phyloP scores from a whole-genome alignment of 1,140 invertebrate species.

The Tetranychus cinnabarinus region DNA sequence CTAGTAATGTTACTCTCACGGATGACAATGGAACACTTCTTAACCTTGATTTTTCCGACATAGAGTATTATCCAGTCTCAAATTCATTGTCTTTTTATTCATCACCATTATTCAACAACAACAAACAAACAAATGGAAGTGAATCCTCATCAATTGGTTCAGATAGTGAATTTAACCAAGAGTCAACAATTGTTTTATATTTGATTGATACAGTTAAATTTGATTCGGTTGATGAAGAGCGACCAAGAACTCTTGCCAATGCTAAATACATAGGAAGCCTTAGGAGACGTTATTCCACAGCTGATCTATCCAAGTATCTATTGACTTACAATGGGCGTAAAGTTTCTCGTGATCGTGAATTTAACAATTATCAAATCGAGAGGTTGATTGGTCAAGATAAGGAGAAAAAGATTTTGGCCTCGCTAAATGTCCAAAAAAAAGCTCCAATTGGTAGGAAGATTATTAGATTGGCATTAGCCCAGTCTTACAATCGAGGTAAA shows the following conservation, averaged over 20 bases:
- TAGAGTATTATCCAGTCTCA: neutral
- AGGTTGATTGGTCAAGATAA: neutral
- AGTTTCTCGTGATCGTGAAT: neutral
- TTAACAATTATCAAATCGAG: neutral
- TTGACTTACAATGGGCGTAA: neutral
- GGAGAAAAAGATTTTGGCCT: neutral
- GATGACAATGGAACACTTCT: neutral
- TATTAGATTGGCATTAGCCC: neutral
- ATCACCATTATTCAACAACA: too few species aligned
- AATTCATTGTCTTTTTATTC: neutral
- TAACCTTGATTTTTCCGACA: neutral
- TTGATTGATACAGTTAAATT: neutral
- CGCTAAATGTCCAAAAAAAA: neutral
- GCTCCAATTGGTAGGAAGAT: neutral
- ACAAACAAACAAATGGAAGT: too few species aligned
- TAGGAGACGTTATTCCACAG: neutral
- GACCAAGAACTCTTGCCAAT: neutral
- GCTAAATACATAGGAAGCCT: neutral
- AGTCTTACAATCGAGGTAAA: neutral
- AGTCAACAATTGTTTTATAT: neutral
- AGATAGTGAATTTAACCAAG: too few species aligned
- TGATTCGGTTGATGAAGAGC: neutral
- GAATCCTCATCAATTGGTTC: too few species aligned
- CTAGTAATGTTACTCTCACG: neutral
- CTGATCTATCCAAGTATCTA: neutral